A percentile compares a stretch with the other conserved stretches of the same genome.
Conservation (phyloP, 1,140 invertebrate genomes). For the Diachasmimorpha longicaudata region DNA sequence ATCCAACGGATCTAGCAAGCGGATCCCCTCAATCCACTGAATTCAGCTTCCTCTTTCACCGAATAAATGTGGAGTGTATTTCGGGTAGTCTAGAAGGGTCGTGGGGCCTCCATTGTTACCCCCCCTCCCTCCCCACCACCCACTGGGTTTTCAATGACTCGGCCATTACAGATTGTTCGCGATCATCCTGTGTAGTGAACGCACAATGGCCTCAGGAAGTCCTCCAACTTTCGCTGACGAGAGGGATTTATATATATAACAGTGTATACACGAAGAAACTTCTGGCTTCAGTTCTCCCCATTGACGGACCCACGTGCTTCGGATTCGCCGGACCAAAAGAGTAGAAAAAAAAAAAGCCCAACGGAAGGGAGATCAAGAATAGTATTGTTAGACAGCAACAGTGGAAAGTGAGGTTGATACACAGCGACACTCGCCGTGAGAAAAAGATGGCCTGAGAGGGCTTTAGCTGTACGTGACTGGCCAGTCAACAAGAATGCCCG, state of each 20-base stretch:
- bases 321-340: not conserved
- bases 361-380: constrained; percentile 28
- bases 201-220: not conserved
- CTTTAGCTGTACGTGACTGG: constrained; percentile 37
- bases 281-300: not conserved
- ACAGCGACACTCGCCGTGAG: constrained; percentile 13
- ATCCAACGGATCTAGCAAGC: not conserved
- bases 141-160: constrained; percentile 2
- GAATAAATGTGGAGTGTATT: not conserved
- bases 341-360: not conserved
- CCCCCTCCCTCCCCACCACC: no score
- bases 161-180: constrained; percentile 19
- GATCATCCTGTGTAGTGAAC: not conserved
- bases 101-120: not conserved
- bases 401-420: constrained; percentile 36
- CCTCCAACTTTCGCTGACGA: not conserved
- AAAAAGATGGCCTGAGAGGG: not conserved
- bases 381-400: constrained; percentile 34
- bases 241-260: not conserved
- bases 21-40: not conserved
- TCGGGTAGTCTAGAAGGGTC: not conserved
- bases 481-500: constrained; percentile 19
- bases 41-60: not conserved
- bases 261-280: constrained; percentile 2
- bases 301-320: constrained; percentile 17